Base-by-base conservation (phyloP, 2,888 invertebrate genomes). In the Ochropleura leucogaster region DNA sequence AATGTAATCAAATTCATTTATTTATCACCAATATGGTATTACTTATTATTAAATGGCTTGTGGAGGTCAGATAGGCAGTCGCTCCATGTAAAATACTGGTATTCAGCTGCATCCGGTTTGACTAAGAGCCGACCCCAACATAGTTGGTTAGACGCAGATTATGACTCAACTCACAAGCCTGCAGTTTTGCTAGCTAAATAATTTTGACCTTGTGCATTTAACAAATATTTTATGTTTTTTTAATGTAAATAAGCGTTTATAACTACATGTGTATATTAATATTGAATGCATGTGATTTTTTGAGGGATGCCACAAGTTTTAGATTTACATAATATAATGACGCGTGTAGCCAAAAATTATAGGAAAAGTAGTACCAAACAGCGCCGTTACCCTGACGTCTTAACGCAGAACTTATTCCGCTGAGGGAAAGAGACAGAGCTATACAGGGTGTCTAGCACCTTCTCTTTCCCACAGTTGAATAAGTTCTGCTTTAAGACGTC, bases 181-280 rank as follows among this genome's bases (percentile, higher is more conserved):
- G 6, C n/a, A 0, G 44, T 62, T 62, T 62, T 44, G n/a, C 62
- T 44, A 44, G 62, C 0, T 44, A 62, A 42, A 9, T 59, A 42
- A 18, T 10, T 0, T 1, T n/a, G 44, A 20, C 62, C 44, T 44
- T 14, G 44, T 6, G n/a, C 12, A n/a, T 12, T 62, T 20, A 44
- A 44, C 10, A 62, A 44, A 44, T n/a, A 44, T n/a, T 62, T n/a
- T n/a, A 14, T 62, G 42, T 42, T 62, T 30, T 62, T 30, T 44
- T 44, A 44, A 44, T 20, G n/a, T 62, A 62, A 20, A 62, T 62
- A 62, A 20, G 62, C 62, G 44, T 14, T 62, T 62, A 62, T n/a
- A 18, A 20, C 40, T 59, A 40, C n/a, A 62, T n/a, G n/a, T 62
- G 62, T 62, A 44, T 62, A 62, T 62, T 8, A 49, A 62, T 62